Conservation (phyloP, 2,113 vertebrate genomes). For the Brachyhypopomus occidentalis region DNA sequence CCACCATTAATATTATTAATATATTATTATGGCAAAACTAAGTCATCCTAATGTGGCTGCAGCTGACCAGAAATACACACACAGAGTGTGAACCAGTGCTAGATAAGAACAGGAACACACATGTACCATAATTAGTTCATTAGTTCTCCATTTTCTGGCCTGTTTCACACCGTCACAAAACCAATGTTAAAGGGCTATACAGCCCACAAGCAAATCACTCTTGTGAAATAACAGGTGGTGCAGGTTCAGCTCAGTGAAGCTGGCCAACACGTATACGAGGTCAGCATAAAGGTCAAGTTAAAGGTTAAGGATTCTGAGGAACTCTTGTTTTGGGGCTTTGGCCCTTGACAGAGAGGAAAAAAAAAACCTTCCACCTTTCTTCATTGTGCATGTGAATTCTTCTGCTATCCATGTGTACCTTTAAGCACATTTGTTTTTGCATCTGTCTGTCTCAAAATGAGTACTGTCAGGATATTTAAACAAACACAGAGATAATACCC, state of each 20-base stretch:
- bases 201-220: not conserved
- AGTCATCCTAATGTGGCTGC: too few species aligned
- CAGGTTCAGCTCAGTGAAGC: not conserved
- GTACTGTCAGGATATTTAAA: slow-evolving; percentile 12
- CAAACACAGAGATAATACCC: slow-evolving; percentile 7
- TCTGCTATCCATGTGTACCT: not conserved
- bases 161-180: too few species aligned
- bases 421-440: not conserved
- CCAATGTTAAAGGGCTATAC: not conserved
- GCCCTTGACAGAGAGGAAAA: not conserved
- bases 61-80: too few species aligned
- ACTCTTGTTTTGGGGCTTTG: not conserved
- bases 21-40: too few species aligned
- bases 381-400: not conserved
- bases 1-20: too few species aligned
- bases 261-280: too few species aligned
- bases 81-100: too few species aligned
- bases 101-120: too few species aligned
- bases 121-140: too few species aligned
- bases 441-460: not conserved
- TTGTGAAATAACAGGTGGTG: not conserved
- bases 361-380: not conserved
- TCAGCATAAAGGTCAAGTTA: not conserved
- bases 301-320: not conserved
- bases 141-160: too few species aligned